Base-by-base conservation (phyloP, 2,888 invertebrate species). In the Phyllotreta cruciferae region DNA sequence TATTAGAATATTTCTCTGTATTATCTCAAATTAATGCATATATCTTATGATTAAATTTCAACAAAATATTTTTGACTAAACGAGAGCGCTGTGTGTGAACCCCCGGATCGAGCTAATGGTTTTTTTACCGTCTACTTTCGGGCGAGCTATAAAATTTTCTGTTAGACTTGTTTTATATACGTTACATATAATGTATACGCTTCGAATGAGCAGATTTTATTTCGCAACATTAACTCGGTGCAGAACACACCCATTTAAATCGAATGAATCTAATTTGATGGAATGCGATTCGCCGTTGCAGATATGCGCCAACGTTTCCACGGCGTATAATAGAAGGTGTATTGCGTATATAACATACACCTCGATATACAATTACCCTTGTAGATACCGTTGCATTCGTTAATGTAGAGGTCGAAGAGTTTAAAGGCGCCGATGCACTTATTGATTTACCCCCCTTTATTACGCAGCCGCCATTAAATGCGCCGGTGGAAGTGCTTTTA, bases 161-260 rank as follows among this genome's bases (percentile, higher is more conserved):
- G 24, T 24, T n/a, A 44, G 10, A 44, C 10, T 44, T 10, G 7
- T 7, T 44, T 10, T 8, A 44, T 44, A 44, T n/a, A 14, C 44
- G 24, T 24, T 3, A 4, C 24, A 24, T 24, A n/a, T 44, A 44
- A n/a, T 44, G 41, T 44, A 44, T 44, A 11, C 14, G 44, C 14
- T 44, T 14, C 44, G 10, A 44, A 6, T 44, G 44, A 44, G 1
- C 44, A n/a, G 44, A 7, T 7, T n/a, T 77, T 75, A 77, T 77
- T 77, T 76, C 75, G 64, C 70, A 70, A 75, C 77, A 77, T 77
- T 78, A 77, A 75, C 75, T 77, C 73, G 24, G 68, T 66, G 66
- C 44, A 64, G 65, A 67, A 64, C 71, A 53, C 72, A 67, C 70
- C 69, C 62, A 58, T 66, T 66, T 63, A 65, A 63, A 52, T 10